Base-by-base conservation (phyloP, 2,113 vertebrate species). In the Oxyruncus cristatus region DNA sequence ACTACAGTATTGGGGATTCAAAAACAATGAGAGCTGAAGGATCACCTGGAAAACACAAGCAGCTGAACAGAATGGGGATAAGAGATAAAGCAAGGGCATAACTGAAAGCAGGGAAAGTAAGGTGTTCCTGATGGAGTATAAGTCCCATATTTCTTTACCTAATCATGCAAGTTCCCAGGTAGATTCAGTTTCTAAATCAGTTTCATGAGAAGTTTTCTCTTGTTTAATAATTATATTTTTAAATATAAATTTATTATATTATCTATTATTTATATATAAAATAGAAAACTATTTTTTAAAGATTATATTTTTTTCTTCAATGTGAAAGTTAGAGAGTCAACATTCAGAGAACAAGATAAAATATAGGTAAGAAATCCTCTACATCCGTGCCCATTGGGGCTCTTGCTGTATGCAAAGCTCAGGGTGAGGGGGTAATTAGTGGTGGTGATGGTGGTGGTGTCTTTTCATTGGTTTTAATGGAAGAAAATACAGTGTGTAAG, bases 341-440 rank as follows among this genome's bases (percentile, higher is more conserved):
- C 14, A 35, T 33, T 65, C 21, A 47, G 18, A 65, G 19, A 83
- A 68, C 8, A 65, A 68, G 21, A 27, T 6, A 42, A 55, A 90
- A 72, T 52, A 9, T 33, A 28, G 14, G 22, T 61, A 35, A 44
- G 63, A 52, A 70, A 8, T 1, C 12, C 8, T 32, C 37, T 70
- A 5, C 11, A 18, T 49, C 14, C 30, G 19, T 61, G 11, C 11
- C 8, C 44, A 8, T 3, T 1, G 0, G 26, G 11, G 12, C 8
- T 68, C 83, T 55, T 70, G 18, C 21, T 30, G 14, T 21, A 20
- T 44, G 21, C 6, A 47, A 16, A 39, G 63, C 23, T 68, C 39
- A 4, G 16, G 6, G 47, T 2, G 1, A 0, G 3, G 49, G 49
- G 49, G 7, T 26, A 50, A 50, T 50, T 56, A 7, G 12, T 56